Percentiles rank a stretch among this genome's conserved stretches.
These are phyloP conservation scores for Trissolcus brochymenae DNA, from an alignment of 2,888 invertebrate species.

Conservation along the genomic window DNA sequence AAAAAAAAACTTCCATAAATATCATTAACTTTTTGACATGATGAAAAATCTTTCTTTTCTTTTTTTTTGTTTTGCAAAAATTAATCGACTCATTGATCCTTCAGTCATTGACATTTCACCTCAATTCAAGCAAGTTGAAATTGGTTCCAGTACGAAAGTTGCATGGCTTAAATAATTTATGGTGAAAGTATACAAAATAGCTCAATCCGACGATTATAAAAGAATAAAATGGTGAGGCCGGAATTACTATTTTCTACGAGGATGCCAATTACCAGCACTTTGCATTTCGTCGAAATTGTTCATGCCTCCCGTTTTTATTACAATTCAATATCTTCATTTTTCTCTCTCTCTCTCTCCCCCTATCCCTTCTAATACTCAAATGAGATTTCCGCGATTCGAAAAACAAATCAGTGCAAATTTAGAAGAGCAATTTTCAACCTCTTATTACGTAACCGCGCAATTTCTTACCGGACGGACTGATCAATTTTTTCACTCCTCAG, in stretches of 20 bases:
- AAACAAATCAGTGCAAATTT: slow-evolving; percentile 2
- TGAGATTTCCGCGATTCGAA: slow-evolving; percentile 12
- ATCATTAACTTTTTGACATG: too few species aligned
- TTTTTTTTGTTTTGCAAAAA: slow-evolving; percentile 8
- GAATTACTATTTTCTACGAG: slow-evolving; percentile 13
- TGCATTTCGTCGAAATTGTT: slow-evolving; percentile 7
- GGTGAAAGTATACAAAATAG: slow-evolving; percentile 31
- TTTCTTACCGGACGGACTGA: slow-evolving; percentile 24
- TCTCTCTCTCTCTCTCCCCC: background rate
- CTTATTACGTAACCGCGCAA: slow-evolving; percentile 10
- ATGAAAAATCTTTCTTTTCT: slow-evolving; percentile 3
- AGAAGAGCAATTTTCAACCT: slow-evolving; percentile 11
- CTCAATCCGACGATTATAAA: slow-evolving; percentile 27
- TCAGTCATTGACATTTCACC: too few species aligned
- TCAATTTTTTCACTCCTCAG: slow-evolving; percentile 40
- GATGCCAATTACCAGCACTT: slow-evolving; percentile 3
- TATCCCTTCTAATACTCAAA: background rate
- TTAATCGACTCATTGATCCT: too few species aligned
- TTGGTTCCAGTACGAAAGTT: slow-evolving; percentile 13
- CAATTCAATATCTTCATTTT: too few species aligned
- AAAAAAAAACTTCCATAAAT: background rate
- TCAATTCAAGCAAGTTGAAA: too few species aligned
- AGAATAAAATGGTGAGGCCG: slow-evolving; percentile 13
- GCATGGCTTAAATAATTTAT: slow-evolving; percentile 9
- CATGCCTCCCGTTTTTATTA: background rate